These are phyloP conservation scores for Tetrapedia diversipes DNA, from an alignment of 2,888 invertebrate genomes.

Conservation along the genomic window DNA sequence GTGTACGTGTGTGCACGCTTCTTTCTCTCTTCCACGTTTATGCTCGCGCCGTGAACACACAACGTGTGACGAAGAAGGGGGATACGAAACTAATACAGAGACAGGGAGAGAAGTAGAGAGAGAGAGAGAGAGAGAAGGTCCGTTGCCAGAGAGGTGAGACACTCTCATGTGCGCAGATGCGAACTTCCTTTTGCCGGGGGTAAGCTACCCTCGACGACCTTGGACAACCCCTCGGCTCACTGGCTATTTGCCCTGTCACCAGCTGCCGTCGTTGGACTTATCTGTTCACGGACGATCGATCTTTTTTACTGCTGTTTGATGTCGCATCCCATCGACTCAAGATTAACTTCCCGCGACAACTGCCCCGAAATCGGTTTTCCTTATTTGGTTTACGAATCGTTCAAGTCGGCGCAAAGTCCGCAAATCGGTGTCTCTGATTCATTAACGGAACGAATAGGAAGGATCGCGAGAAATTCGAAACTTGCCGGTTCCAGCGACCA, in stretches of 20 bases:
- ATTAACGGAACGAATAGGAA: background rate
- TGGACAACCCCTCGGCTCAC: slow-evolving; percentile 67
- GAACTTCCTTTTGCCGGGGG: slow-evolving; percentile 69
- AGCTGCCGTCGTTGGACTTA: slow-evolving; percentile 65
- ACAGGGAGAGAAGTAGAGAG: slow-evolving; percentile 5
- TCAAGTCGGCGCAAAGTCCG: background rate
- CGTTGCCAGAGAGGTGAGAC: slow-evolving; percentile 38
- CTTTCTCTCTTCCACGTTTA: slow-evolving; percentile 2
- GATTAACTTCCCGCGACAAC: slow-evolving; percentile 12
- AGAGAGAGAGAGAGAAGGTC: slow-evolving; percentile 18
- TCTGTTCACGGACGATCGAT: slow-evolving; percentile 64
- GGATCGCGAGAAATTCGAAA: background rate
- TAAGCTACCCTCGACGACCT: slow-evolving; percentile 75
- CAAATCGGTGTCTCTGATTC: background rate
- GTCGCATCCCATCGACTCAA: background rate
- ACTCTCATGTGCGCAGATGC: slow-evolving; percentile 71
- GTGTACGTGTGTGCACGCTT: background rate
- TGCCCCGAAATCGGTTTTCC: background rate
- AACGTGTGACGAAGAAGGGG: slow-evolving; percentile 24
- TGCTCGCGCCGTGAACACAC: slow-evolving; percentile 4
- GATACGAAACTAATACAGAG: slow-evolving; percentile 6
- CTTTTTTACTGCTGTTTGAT: slow-evolving; percentile 1
- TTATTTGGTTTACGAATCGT: background rate
- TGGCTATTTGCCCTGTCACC: slow-evolving; percentile 66
- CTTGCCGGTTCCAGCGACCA: background rate